These are phyloP conservation scores for Crocodylus rhombifer DNA, from an alignment of 2,797 vertebrate species.

Conservation along the genomic window DNA sequence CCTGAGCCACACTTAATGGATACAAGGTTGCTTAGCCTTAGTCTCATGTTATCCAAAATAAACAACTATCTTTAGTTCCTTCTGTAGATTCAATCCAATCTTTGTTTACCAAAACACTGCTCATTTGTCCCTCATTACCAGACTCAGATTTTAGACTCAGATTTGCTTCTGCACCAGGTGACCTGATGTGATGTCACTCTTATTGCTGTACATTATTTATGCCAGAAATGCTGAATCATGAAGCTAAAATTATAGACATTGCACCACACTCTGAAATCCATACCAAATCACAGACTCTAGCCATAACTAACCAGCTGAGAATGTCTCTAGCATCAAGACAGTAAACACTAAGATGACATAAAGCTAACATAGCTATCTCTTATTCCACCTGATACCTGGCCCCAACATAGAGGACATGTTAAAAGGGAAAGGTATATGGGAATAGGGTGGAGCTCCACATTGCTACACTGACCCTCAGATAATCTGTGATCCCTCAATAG, in stretches of 20 bases:
- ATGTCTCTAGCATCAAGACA: conserved; percentile 27
- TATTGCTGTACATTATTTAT: conserved; percentile 25
- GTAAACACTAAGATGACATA: not conserved
- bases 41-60: conserved; percentile 18
- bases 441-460: not conserved
- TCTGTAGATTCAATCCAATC: not conserved
- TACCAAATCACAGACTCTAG: not conserved
- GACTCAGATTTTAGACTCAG: not conserved
- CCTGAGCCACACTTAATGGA: not conserved
- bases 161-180: conserved; percentile 33
- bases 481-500: not conserved
- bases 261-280: conserved; percentile 35
- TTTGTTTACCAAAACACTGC: not conserved
- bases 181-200: conserved; percentile 26
- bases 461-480: not conserved
- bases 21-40: not conserved
- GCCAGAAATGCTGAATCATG: conserved; percentile 58
- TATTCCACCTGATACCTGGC: not conserved
- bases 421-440: not conserved
- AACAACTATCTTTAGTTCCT: conserved; percentile 33
- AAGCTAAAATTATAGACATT: conserved; percentile 7
- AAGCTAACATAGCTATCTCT: conserved; percentile 6
- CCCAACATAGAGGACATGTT: not conserved
- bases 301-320: conserved; percentile 17
- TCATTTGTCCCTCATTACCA: not conserved